Conservation (phyloP, 2,888 invertebrate genomes). For the Ptycholaimellus sp. region DNA sequence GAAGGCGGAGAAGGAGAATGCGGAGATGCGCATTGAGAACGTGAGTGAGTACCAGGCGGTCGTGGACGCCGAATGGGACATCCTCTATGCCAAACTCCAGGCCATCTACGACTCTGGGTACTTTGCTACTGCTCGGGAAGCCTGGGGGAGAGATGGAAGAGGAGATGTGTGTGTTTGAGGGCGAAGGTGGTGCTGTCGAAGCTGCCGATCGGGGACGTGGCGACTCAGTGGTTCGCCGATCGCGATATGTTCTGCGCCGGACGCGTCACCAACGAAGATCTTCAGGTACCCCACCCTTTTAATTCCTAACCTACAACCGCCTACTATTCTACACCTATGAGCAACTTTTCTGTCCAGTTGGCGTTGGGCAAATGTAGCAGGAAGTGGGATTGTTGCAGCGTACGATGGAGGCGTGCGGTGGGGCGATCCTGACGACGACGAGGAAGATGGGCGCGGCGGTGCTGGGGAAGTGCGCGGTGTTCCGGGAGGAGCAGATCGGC, state of each 20-base stretch:
- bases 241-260: constrained; percentile 94
- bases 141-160: no score
- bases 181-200: constrained; percentile 80
- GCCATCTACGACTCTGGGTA: constrained; percentile 62
- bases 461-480: constrained; percentile 57
- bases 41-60: constrained; percentile 39
- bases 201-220: constrained; percentile 94
- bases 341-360: no score
- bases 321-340: no score
- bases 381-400: no score
- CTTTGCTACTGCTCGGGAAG: no score
- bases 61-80: constrained; percentile 97
- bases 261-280: constrained; percentile 79
- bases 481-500: constrained; percentile 81
- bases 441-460: constrained; percentile 51
- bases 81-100: constrained; percentile 72
- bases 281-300: no score
- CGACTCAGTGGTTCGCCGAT: constrained; percentile 97
- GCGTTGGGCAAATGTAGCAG: no score
- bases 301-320: no score
- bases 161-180: constrained; percentile 36
- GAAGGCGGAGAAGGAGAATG: constrained; percentile 93
- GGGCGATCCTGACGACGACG: constrained; percentile 74
- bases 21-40: constrained; percentile 77
- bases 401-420: constrained; percentile 91